Conservation (phyloP, 2,797 vertebrate species). For the Malurus splendens region DNA sequence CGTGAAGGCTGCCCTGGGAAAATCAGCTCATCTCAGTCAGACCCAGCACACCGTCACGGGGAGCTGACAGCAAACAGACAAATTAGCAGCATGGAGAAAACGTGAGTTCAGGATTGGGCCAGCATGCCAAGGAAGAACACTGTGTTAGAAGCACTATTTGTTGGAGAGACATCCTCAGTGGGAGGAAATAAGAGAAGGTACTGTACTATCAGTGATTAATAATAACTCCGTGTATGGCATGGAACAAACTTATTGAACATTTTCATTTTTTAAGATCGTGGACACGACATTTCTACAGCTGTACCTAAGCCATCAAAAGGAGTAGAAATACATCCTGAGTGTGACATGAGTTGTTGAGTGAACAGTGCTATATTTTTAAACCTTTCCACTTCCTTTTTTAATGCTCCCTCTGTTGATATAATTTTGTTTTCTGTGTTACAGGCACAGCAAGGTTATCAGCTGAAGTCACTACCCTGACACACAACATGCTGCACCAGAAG, state of each 20-base stretch:
- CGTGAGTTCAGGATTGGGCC: neutral
- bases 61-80: neutral
- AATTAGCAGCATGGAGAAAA: neutral
- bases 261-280: neutral
- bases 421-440: neutral
- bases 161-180: neutral
- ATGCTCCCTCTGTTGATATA: neutral
- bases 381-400: neutral
- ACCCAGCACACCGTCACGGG: too few species aligned
- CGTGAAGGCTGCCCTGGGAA: neutral
- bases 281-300: neutral
- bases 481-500: neutral
- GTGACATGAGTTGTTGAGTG: neutral
- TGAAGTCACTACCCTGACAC: neutral
- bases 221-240: neutral
- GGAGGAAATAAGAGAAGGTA: neutral
- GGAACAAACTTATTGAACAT: neutral
- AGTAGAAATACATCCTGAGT: neutral
- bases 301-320: neutral
- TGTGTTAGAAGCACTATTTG: neutral
- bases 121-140: neutral
- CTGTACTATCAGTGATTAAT: neutral
- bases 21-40: neutral
- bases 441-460: accelerated
- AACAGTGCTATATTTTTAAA: neutral